Evolutionary conservation across 2,888 invertebrate genomes (phyloP), one percentile per base, ranked within the genome.

Genomic region (Thymelicus sylvestris): DNA sequence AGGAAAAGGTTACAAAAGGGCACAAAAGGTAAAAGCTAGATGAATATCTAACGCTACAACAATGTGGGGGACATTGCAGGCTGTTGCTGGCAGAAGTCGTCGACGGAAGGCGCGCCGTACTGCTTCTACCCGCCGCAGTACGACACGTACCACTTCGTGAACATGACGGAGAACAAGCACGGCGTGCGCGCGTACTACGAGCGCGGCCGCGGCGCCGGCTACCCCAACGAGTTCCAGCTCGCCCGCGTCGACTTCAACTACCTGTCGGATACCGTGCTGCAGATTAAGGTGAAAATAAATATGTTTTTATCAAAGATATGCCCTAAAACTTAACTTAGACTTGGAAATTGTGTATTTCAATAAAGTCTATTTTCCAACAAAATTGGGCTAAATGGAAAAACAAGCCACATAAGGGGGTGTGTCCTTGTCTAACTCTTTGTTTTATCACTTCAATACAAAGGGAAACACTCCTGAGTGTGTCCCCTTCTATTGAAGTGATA

Each of bases 51-150:
- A 19, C 19, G 19, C 19, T 19, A 19, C 19, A 19, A 19, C 19
- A 19, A 19, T 19, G n/a, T n/a, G n/a, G n/a, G n/a, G n/a, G n/a
- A n/a, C n/a, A n/a, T n/a, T n/a, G n/a, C 74, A 92, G 92, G 96
- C 6, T 97, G 97, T 79, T 97, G 97, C 78, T 97, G 97, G 97
- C 78, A 83, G 6, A 77, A 83, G 0, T 80, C 85, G 80, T 91
- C 65, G 0, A 85, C 90, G 6, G 80, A 94, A 13, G 92, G 95
- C 76, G 92, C 95, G 0, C 97, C 97, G 0, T 96, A 95, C 85
- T 97, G 97, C 84, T 97, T 94, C 87, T 97, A 96, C 84, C 96
- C 97, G 0, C 88, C 94, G 0, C 93, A 95, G 73, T 97, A 95
- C 89, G 92, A 91, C 64, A 94, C 95, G n/a, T 97, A 96, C 82